phyloP scores from a whole-genome alignment of 35 echinoderm and acorn worm genomes.

The Strongylocentrotus purpuratus region DNA sequence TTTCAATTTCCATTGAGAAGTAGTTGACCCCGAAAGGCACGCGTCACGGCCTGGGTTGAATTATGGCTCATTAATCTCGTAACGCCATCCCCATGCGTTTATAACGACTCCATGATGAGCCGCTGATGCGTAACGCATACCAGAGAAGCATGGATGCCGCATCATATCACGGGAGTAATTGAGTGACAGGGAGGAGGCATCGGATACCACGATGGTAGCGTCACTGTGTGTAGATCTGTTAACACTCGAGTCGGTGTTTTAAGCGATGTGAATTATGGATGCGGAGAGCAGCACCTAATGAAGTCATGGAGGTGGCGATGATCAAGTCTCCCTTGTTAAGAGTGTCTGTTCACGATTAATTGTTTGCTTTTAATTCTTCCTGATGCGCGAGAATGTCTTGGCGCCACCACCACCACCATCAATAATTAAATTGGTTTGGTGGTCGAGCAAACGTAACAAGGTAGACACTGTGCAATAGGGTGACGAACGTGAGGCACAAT shows the following conservation, averaged over 20 bases:
- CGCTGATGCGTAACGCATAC: slow-evolving; percentile 15
- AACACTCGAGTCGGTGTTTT: not conserved
- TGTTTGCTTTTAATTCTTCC: too few relatives aligned
- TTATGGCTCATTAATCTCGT: slow-evolving; percentile 10
- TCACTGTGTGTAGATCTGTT: not conserved
- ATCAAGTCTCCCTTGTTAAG: too few relatives aligned
- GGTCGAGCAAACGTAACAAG: too few relatives aligned
- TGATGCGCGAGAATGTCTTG: too few relatives aligned
- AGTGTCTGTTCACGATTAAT: too few relatives aligned
- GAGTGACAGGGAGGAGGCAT: not conserved
- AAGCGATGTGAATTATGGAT: not conserved
- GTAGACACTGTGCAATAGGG: too few relatives aligned
- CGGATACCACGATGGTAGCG: not conserved
- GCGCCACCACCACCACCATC: too few relatives aligned
- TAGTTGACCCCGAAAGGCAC: slow-evolving; percentile 8
- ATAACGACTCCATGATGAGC: not conserved
- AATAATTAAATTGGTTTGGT: too few relatives aligned
- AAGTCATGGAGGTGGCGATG: not conserved
- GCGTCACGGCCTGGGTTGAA: not conserved
- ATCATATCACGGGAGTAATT: not conserved
- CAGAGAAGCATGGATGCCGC: not conserved
- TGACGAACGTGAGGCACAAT: too few relatives aligned
- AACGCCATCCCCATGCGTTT: not conserved
- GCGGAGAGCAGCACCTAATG: not conserved
- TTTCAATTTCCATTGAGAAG: slow-evolving; percentile 1